Evolutionary conservation across 2,888 invertebrate species (phyloP), one percentile per base, ranked within the genome.

Genomic region (Phorcus lineatus): DNA sequence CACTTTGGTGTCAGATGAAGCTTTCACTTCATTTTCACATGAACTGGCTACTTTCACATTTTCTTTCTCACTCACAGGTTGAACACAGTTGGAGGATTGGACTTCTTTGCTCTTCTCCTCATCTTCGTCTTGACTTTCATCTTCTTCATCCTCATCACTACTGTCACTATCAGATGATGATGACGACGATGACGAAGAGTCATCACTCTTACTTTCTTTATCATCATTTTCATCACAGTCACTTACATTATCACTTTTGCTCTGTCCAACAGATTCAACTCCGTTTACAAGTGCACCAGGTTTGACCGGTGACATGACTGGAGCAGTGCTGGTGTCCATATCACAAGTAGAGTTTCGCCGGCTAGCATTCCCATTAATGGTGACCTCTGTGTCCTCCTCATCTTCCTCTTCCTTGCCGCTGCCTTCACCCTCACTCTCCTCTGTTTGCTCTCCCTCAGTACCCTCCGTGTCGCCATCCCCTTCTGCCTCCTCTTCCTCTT

Each of bases 71-170:
- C 19, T 70, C 17, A 70, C 70, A n/a, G 70, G 17, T 17, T 70
- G 31, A 36, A 70, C 40, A 36, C 31, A 31, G 36, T 31, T 70
- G 2, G 31, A 11, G 28, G 16, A 54, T 47, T 80, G 31, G 52
- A 77, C 24, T 47, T 67, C 22, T 67, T 62, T 47, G n/a, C 67
- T 55, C 11, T 66, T 62, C 9, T 83, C 83, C 28, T 85, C 85
- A 16, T 83, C 82, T 24, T 83, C 83, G 11, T 52, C 67, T 1
- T 80, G 75, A 54, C 76, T 79, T 62, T 77, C 76, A 66, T 84
- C 66, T 55, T 80, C 80, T 17, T 82, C 84, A 77, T 84, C 82
- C 24, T 84, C 83, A 55, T 82, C 85, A 78, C 80, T 79, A 54
- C 81, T 78, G 36, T 79, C 82, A 82, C 77, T 77, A 74, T 82